These are phyloP conservation scores for Chamaetylas fuelleborni DNA, from an alignment of 2,113 vertebrate species.

Conservation along the genomic window DNA sequence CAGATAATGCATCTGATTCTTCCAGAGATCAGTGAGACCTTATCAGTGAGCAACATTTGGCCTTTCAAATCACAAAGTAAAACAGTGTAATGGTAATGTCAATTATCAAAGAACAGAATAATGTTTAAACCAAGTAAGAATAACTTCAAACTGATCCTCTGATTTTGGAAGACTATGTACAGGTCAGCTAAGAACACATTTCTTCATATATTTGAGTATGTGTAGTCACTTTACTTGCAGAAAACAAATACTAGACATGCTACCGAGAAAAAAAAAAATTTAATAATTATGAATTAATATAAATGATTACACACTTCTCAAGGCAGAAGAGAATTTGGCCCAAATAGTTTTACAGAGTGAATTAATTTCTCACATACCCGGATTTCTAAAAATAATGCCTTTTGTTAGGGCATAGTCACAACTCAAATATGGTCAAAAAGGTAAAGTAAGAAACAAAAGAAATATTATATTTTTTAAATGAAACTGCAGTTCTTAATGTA, in stretches of 20 bases:
- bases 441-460: background rate
- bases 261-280: background rate
- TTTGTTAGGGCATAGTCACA: background rate
- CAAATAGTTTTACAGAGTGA: background rate
- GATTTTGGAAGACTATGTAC: background rate
- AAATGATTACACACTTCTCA: background rate
- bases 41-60: background rate
- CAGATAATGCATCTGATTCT: background rate
- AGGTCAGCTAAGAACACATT: background rate
- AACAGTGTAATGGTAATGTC: background rate
- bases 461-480: background rate
- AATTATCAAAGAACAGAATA: background rate
- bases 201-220: background rate
- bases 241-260: background rate
- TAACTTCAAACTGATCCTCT: background rate
- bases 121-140: background rate
- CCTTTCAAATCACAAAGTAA: background rate
- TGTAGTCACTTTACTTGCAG: background rate
- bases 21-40: background rate
- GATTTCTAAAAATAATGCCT: background rate
- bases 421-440: background rate
- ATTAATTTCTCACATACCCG: background rate
- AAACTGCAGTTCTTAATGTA: background rate
- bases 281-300: background rate
- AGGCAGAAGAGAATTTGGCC: background rate